Percentiles rank a stretch among this genome's conserved stretches.
phyloP scores from a whole-genome alignment of 2,797 vertebrate genomes.

The Parotocinclus haroldoi region DNA sequence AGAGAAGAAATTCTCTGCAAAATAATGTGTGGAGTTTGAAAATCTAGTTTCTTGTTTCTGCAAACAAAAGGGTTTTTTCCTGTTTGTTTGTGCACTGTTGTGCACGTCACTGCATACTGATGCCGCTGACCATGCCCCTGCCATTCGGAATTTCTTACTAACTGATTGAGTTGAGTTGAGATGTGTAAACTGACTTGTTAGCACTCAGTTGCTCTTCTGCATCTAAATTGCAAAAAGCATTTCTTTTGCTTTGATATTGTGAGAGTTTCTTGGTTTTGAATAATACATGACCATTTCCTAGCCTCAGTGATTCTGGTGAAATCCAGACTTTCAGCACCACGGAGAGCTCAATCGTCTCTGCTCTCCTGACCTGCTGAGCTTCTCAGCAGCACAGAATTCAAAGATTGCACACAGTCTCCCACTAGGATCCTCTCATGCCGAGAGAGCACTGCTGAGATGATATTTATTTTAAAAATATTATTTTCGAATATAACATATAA shows the following conservation, averaged over 20 bases:
- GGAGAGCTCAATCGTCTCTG: constrained; percentile 64
- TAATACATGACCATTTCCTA: constrained; percentile 45
- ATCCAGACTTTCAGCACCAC: constrained; percentile 72
- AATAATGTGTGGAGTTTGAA: too few relatives aligned
- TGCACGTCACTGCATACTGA: too few relatives aligned
- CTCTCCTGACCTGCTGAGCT: constrained; percentile 21
- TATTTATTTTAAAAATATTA: constrained; percentile 1
- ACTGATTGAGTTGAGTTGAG: constrained; percentile 23
- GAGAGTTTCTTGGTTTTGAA: constrained; percentile 56
- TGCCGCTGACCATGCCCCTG: too few relatives aligned
- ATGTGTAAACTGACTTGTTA: constrained; percentile 49
- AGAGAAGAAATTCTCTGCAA: too few relatives aligned
- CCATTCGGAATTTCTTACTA: not conserved
- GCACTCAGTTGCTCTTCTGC: constrained; percentile 52
- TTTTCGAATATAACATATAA: not conserved
- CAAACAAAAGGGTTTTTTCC: too few relatives aligned
- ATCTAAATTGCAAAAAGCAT: constrained; percentile 55
- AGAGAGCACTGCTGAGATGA: not conserved
- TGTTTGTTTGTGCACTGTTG: too few relatives aligned
- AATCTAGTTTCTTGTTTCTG: too few relatives aligned
- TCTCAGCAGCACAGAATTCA: constrained; percentile 25
- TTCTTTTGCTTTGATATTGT: constrained; percentile 48
- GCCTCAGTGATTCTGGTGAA: constrained; percentile 57
- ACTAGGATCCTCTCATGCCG: constrained; percentile 5
- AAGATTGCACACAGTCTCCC: constrained; percentile 14